Conservation (phyloP, 2,888 invertebrate species). For the Drosophila putrida region DNA sequence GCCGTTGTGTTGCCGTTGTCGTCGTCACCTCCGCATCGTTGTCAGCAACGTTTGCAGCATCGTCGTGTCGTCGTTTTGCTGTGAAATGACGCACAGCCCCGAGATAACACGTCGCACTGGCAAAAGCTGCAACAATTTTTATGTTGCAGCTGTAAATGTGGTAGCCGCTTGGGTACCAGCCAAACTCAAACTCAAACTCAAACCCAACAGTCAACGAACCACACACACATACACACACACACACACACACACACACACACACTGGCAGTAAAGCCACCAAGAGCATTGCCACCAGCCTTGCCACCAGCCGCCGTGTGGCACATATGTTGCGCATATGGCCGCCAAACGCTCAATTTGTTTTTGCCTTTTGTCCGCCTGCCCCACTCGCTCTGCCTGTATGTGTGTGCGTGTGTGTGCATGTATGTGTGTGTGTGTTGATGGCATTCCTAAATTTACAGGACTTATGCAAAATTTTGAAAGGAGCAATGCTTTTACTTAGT, state of each 20-base stretch:
- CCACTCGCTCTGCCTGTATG: neutral
- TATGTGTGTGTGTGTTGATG: constrained; percentile 55
- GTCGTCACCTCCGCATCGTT: constrained; percentile 7
- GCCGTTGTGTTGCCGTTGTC: constrained; percentile 5
- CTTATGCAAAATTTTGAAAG: constrained; percentile 74
- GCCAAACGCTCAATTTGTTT: constrained; percentile 74
- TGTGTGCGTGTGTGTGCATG: neutral
- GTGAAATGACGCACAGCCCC: constrained; percentile 83
- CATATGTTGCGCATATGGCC: constrained; percentile 43
- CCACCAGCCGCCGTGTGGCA: constrained; percentile 28
- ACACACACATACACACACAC: neutral
- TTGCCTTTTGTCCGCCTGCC: constrained; percentile 67
- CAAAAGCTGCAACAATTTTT: constrained; percentile 74
- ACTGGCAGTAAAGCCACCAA: neutral
- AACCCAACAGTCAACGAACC: constrained; percentile 7
- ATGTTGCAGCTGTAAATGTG: constrained; percentile 69
- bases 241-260: neutral
- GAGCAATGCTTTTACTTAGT: constrained; percentile 55
- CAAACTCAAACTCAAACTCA: constrained; percentile 2
- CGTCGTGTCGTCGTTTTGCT: constrained; percentile 40
- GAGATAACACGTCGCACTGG: constrained; percentile 77
- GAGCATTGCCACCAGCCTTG: constrained; percentile 11
- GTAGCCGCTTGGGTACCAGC: constrained; percentile 22
- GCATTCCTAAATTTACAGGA: constrained; percentile 75
- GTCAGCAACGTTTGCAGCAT: constrained; percentile 39